Conservation (phyloP, 2,113 vertebrate genomes). For the Rhipidura dahli region DNA sequence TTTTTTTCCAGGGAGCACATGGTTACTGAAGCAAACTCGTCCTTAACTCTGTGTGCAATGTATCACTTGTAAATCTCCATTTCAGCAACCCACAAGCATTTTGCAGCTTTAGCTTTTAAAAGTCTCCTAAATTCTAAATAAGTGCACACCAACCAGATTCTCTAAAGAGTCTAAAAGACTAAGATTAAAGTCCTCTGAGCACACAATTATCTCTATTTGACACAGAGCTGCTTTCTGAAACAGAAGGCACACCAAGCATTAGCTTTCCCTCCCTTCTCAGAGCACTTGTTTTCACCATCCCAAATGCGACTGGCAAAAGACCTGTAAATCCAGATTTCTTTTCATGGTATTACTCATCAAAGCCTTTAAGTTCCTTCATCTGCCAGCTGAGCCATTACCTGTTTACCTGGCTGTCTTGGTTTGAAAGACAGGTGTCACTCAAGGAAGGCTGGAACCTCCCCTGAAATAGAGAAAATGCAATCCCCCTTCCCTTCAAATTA, state of each 20-base stretch:
- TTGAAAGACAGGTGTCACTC: too few species aligned
- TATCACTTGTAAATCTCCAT: not conserved
- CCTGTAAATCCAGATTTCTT: not conserved
- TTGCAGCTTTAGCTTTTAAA: not conserved
- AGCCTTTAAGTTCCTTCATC: not conserved
- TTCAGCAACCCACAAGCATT: not conserved
- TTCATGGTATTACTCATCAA: not conserved
- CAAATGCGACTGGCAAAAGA: not conserved
- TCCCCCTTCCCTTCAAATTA: too few species aligned
- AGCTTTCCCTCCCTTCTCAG: not conserved
- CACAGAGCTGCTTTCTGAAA: not conserved
- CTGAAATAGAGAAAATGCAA: too few species aligned
- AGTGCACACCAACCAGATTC: not conserved
- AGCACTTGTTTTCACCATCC: not conserved
- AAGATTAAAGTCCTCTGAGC: not conserved
- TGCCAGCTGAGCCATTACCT: not conserved
- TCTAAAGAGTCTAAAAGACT: not conserved
- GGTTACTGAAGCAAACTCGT: not conserved
- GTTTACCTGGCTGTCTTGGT: too few species aligned
- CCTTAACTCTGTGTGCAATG: not conserved
- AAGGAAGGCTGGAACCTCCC: too few species aligned
- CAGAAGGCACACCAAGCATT: not conserved
- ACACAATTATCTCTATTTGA: not conserved
- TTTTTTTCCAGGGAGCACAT: not conserved
- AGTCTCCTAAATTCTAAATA: not conserved